phyloP scores from a whole-genome alignment of 2,113 vertebrate species.

The Ondatra zibethicus region DNA sequence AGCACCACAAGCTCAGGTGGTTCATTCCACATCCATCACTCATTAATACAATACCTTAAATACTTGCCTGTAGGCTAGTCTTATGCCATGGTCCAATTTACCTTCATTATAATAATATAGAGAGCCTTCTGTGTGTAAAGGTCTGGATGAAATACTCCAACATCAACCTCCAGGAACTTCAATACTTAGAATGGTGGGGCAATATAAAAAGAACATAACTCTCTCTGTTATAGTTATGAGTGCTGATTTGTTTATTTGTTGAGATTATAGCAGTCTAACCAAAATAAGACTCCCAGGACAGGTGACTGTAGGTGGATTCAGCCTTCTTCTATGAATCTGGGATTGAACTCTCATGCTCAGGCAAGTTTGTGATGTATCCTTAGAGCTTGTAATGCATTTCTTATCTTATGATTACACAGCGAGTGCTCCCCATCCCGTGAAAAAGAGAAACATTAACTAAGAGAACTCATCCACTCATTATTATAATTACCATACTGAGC shows the following conservation, averaged over 20 bases:
- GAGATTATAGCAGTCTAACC: neutral
- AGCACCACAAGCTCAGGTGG: neutral
- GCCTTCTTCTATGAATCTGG: neutral
- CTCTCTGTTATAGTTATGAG: neutral
- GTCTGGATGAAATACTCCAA: neutral
- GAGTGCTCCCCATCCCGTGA: neutral
- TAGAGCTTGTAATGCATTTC: neutral
- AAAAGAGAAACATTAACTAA: neutral
- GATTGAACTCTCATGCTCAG: neutral
- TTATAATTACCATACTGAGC: neutral
- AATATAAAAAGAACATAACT: neutral
- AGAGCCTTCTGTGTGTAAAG: neutral
- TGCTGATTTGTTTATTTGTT: neutral
- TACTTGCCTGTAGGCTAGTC: neutral
- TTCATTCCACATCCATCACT: neutral
- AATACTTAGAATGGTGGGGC: neutral
- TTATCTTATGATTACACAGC: neutral
- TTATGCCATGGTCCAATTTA: neutral
- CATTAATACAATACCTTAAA: neutral
- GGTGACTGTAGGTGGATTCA: neutral
- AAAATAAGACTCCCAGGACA: neutral
- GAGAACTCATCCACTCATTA: neutral
- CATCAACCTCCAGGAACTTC: neutral
- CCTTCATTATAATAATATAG: neutral
- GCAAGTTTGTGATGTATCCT: neutral